Evolutionary conservation across 2,797 vertebrate species (phyloP).

Genomic region (Tragelaphus oryx): DNA sequence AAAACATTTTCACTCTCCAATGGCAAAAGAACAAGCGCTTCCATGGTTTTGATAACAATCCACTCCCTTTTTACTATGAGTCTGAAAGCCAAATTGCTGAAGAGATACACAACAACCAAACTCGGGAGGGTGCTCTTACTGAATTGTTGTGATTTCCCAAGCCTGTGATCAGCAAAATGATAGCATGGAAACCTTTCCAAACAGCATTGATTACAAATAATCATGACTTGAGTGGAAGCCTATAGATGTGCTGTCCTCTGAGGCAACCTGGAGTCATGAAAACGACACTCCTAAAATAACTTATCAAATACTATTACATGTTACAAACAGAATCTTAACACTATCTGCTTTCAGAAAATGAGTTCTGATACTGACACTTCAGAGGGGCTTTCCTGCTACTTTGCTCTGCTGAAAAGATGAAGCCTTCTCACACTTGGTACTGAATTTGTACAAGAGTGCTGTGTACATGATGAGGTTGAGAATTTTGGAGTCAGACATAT

Average conservation of each 20-base stretch:
- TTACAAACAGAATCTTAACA: conserved; percentile 35
- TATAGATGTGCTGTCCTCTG: conserved; percentile 18
- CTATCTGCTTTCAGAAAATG: conserved; percentile 36
- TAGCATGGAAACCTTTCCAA: conserved; percentile 46
- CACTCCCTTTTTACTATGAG: not conserved
- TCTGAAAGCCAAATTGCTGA: not conserved
- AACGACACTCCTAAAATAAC: conserved; percentile 49
- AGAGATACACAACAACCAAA: not conserved
- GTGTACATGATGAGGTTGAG: not conserved
- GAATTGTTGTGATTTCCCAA: conserved; percentile 40
- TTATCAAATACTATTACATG: not conserved
- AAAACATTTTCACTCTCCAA: not conserved
- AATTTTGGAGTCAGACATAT: not conserved
- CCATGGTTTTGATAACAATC: not conserved
- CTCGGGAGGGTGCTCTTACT: not conserved
- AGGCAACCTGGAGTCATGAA: conserved; percentile 8
- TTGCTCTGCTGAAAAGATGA: not conserved
- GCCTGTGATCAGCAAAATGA: conserved; percentile 33
- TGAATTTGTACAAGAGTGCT: not conserved
- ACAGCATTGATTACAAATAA: conserved; percentile 51
- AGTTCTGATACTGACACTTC: not conserved
- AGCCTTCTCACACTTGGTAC: not conserved
- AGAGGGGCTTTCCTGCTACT: not conserved
- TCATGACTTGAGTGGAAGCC: conserved; percentile 12
- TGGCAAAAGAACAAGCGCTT: not conserved